These are phyloP conservation scores for Ceuthmochares aereus DNA, from an alignment of 2,113 vertebrate genomes.

Conservation along the genomic window DNA sequence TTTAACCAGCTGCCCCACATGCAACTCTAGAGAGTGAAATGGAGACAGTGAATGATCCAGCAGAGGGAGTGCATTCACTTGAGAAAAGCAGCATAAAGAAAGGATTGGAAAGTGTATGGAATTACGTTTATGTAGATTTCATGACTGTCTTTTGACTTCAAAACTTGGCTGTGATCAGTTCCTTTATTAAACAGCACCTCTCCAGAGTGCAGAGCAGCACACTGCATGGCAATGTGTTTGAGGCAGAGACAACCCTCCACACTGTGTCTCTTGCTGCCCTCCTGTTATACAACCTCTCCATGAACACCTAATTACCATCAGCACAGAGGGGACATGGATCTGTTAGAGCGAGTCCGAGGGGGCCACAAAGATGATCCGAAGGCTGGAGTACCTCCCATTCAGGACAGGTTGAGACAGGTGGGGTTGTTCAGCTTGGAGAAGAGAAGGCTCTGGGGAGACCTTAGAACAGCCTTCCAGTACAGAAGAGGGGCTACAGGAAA, in stretches of 20 bases:
- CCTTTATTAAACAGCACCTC: background rate
- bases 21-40: background rate
- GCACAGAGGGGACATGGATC: too few species aligned
- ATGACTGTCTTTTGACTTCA: background rate
- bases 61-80: slow-evolving; percentile 47
- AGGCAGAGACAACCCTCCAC: accelerated
- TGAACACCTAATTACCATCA: background rate
- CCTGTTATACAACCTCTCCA: background rate
- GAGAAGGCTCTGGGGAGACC: too few species aligned
- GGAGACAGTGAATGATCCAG: background rate
- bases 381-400: too few species aligned
- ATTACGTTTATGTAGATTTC: background rate
- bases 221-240: accelerated
- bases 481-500: too few species aligned
- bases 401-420: too few species aligned
- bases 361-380: too few species aligned
- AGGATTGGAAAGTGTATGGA: background rate
- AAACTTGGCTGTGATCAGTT: background rate
- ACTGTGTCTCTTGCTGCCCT: background rate
- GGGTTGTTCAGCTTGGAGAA: too few species aligned
- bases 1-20: background rate
- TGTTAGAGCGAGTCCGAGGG: too few species aligned
- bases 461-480: too few species aligned
- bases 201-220: background rate
- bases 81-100: background rate